Percentiles rank a stretch among this genome's conserved stretches.
Conservation (phyloP, 1,140 invertebrate genomes). For the Drosophila persimilis region DNA sequence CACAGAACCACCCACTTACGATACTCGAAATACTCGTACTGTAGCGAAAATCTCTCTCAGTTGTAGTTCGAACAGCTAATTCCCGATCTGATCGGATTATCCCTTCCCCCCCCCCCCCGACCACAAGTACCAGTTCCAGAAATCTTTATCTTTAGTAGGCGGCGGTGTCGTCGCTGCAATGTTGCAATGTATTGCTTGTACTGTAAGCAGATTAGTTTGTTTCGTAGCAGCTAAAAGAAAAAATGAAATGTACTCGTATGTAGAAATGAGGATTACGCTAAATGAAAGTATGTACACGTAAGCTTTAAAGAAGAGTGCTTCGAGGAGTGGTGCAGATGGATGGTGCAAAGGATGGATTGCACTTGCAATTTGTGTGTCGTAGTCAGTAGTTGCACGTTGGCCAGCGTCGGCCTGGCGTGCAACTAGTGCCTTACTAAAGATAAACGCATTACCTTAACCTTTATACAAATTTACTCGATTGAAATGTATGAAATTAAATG, state of each 20-base stretch:
- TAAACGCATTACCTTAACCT: conserved; percentile 82
- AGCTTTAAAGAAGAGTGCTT: conserved; percentile 67
- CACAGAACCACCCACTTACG: conserved; percentile 37
- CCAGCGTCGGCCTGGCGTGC: conserved; percentile 57
- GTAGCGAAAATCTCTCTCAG: conserved; percentile 22
- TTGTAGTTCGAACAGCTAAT: conserved; percentile 27
- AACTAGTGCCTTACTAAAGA: conserved; percentile 83
- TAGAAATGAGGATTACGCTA: conserved; percentile 62
- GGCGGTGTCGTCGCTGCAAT: conserved; percentile 30
- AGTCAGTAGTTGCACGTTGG: conserved; percentile 83
- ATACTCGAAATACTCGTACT: neutral
- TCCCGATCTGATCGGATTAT: conserved; percentile 26
- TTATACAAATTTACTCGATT: conserved; percentile 78
- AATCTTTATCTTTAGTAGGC: conserved; percentile 72
- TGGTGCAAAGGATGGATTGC: conserved; percentile 30
- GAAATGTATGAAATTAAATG: conserved; percentile 32
- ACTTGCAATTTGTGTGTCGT: conserved; percentile 54
- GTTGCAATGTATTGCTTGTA: conserved; percentile 20
- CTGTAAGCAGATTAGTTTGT: conserved; percentile 26
- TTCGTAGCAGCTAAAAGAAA: conserved; percentile 5
- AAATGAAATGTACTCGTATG: neutral
- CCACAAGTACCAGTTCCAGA: conserved; percentile 7
- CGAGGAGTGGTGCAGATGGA: conserved; percentile 41
- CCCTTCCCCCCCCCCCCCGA: too few species aligned
- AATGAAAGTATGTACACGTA: conserved; percentile 64